Conservation (phyloP, 2,797 vertebrate species). For the Enteromius treurensis region DNA sequence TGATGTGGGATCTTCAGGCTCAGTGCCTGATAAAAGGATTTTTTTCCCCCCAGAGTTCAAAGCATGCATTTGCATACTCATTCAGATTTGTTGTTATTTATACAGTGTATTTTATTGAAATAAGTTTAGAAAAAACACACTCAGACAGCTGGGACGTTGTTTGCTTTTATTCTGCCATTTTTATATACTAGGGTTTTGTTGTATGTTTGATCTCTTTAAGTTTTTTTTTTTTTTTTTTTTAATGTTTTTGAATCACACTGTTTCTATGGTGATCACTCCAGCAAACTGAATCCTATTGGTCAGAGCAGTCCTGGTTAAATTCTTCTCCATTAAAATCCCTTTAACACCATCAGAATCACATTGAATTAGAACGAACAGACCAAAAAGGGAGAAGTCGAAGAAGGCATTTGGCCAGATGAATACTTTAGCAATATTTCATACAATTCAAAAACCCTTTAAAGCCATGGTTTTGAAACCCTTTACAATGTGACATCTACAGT, state of each 20-base stretch:
- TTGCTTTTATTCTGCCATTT: slow-evolving; percentile 23
- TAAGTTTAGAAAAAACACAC: background rate
- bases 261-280: slow-evolving; percentile 39
- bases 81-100: slow-evolving; percentile 20
- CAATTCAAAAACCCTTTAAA: slow-evolving; percentile 16
- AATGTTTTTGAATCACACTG: slow-evolving; percentile 37
- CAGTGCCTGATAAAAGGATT: slow-evolving; percentile 1
- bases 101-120: slow-evolving; percentile 1
- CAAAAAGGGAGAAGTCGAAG: background rate
- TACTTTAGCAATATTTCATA: slow-evolving; percentile 27
- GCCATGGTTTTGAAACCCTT: slow-evolving; percentile 55
- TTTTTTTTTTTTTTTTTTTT: background rate
- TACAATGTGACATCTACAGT: background rate
- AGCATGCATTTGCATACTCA: slow-evolving; percentile 15
- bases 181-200: slow-evolving; percentile 13
- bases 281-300: slow-evolving; percentile 17
- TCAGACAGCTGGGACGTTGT: slow-evolving; percentile 3
- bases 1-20: background rate
- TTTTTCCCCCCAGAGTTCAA: background rate
- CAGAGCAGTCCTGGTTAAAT: background rate
- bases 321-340: slow-evolving; percentile 32
- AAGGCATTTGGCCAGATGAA: slow-evolving; percentile 3
- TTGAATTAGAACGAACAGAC: background rate
- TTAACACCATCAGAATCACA: slow-evolving; percentile 18
- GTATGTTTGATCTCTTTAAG: slow-evolving; percentile 22